Evolutionary conservation across 2,888 invertebrate genomes (phyloP).

Genomic region (Stictocephala bisonia): DNA sequence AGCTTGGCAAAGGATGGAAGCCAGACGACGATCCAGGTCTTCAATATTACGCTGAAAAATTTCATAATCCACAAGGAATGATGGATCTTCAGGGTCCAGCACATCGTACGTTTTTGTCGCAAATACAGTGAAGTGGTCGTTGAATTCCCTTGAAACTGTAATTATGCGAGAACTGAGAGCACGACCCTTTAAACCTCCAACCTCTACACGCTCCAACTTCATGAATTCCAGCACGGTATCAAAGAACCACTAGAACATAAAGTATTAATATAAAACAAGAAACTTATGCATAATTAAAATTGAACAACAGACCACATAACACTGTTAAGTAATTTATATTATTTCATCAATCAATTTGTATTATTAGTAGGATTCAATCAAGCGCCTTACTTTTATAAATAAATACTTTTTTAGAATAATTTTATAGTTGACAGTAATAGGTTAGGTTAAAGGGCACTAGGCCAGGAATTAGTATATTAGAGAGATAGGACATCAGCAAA

Average conservation of each 20-base stretch:
- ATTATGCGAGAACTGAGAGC: slow-evolving; percentile 81
- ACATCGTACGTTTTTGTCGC: slow-evolving; percentile 89
- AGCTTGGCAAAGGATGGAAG: slow-evolving; percentile 90
- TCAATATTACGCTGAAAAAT: slow-evolving; percentile 84
- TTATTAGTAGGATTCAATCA: too few species aligned
- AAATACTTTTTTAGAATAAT: too few species aligned
- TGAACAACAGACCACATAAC: too few species aligned
- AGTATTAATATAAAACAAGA: slow-evolving; percentile 4
- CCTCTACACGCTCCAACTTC: slow-evolving; percentile 94
- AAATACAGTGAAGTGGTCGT: slow-evolving; percentile 83
- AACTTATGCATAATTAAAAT: too few species aligned
- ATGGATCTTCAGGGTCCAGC: slow-evolving; percentile 86
- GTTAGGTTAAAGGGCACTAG: too few species aligned
- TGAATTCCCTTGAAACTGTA: slow-evolving; percentile 84
- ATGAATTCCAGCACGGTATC: slow-evolving; percentile 93
- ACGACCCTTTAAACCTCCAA: slow-evolving; percentile 89
- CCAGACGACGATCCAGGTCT: slow-evolving; percentile 90
- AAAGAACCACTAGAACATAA: slow-evolving; percentile 78
- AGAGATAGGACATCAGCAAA: too few species aligned
- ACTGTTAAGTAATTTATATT: too few species aligned
- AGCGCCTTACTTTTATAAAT: too few species aligned
- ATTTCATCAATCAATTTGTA: too few species aligned
- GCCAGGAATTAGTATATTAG: too few species aligned
- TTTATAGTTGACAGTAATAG: too few species aligned
- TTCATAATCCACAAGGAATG: slow-evolving; percentile 85